phyloP scores from a whole-genome alignment of 2,888 invertebrate genomes.

The Ceraclea dissimilis region DNA sequence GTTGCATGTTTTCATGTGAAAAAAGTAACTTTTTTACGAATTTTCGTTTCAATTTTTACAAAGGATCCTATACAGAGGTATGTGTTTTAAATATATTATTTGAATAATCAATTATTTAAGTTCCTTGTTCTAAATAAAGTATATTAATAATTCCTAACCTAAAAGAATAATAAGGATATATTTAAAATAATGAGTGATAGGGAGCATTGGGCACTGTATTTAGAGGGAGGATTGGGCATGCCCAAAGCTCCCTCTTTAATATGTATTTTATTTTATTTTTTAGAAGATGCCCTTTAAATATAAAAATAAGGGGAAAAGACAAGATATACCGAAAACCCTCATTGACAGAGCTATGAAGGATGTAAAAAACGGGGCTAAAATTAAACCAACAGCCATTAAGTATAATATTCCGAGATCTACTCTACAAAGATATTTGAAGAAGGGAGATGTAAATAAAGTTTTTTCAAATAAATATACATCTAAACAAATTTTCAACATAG shows the following conservation, averaged over 20 bases:
- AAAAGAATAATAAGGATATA: not conserved
- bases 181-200: constrained; percentile 1
- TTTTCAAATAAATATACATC: constrained; percentile 3
- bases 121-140: not conserved
- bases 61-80: not conserved
- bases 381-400: constrained; percentile 1
- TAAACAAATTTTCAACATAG: constrained; percentile 1
- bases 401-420: constrained; percentile 4
- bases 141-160: not conserved
- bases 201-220: constrained; percentile 3
- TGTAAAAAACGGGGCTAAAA: not conserved
- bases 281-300: not conserved
- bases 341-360: constrained; percentile 1
- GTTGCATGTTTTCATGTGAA: not conserved
- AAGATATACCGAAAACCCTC: not conserved
- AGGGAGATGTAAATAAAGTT: constrained; percentile 3
- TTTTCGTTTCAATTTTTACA: not conserved
- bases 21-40: not conserved
- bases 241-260: not conserved
- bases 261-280: not conserved
- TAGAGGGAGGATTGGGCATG: constrained; percentile 3
- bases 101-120: not conserved
- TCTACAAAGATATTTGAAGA: constrained; percentile 1
- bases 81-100: not conserved
- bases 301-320: not conserved